Evolutionary conservation across 2,888 invertebrate species (phyloP).

Genomic region (Eristalis arbustorum): DNA sequence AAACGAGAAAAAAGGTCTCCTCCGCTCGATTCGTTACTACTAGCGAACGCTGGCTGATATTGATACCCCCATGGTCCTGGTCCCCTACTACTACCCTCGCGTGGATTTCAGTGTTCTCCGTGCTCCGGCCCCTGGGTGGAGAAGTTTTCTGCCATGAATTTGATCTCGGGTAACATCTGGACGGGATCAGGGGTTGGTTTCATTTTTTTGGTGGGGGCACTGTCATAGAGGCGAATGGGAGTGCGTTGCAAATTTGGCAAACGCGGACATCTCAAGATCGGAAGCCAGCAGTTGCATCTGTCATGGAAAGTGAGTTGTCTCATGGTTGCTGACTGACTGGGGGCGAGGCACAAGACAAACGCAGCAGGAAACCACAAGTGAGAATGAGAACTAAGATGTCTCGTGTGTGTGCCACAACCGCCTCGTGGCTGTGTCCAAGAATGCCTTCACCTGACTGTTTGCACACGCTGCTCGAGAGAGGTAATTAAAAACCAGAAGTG

Average conservation of each 20-base stretch:
- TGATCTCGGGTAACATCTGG: constrained; percentile 39
- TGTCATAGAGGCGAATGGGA: not conserved
- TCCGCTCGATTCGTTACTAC: constrained; percentile 32
- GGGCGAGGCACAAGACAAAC: not conserved
- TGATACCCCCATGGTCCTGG: constrained; percentile 39
- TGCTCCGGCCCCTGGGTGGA: not conserved
- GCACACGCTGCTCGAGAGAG: not conserved
- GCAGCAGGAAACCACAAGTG: constrained; percentile 32
- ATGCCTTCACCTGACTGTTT: constrained; percentile 7
- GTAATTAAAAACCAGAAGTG: constrained; percentile 49
- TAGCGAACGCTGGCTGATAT: constrained; percentile 40
- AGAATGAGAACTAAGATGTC: constrained; percentile 20
- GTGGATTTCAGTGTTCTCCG: constrained; percentile 23
- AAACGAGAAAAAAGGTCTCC: constrained; percentile 30
- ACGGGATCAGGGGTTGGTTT: constrained; percentile 11
- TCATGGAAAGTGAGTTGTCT: constrained; percentile 52
- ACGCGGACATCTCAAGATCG: too few relatives aligned
- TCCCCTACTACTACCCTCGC: constrained; percentile 34
- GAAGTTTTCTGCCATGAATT: constrained; percentile 10
- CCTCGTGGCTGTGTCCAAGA: constrained; percentile 8
- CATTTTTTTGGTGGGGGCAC: not conserved
- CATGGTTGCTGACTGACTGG: too few relatives aligned
- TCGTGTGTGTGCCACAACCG: not conserved
- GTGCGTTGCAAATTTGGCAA: not conserved
- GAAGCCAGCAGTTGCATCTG: constrained; percentile 9